phyloP scores from a whole-genome alignment of 2,888 invertebrate species.

The Noctua fimbriata region DNA sequence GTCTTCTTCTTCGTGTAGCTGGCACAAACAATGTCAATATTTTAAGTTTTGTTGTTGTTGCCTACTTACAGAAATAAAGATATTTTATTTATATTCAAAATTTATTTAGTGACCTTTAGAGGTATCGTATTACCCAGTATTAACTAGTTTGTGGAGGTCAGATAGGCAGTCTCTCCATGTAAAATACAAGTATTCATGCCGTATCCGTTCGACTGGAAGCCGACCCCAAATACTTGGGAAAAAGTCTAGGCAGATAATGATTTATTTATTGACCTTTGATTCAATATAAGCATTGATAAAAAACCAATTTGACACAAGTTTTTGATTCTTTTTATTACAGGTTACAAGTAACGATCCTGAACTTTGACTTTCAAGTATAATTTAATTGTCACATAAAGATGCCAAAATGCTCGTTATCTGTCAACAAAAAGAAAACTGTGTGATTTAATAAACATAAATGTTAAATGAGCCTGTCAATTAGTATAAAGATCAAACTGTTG shows the following conservation, averaged over 20 bases:
- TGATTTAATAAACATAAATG: conserved; percentile 42
- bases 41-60: conserved; percentile 1
- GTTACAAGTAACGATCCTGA: conserved; percentile 20
- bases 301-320: neutral
- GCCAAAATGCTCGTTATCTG: conserved; percentile 24
- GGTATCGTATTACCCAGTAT: neutral
- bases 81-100: neutral
- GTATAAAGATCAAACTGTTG: conserved; percentile 23
- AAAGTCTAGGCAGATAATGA: neutral
- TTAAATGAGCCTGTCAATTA: conserved; percentile 38
- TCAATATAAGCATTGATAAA: neutral
- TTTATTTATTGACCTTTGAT: neutral
- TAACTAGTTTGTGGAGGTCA: neutral
- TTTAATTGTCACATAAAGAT: conserved; percentile 19
- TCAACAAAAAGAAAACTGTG: conserved; percentile 25
- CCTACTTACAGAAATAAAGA: neutral
- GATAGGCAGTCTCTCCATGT: neutral
- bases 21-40: neutral
- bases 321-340: neutral
- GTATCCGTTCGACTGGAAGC: neutral
- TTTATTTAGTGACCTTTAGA: neutral
- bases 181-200: neutral
- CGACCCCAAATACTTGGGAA: neutral
- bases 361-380: conserved; percentile 24
- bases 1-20: neutral